These are phyloP conservation scores for Myoxocephalus aenaeus DNA, from an alignment of 2,797 vertebrate genomes.

Conservation along the genomic window DNA sequence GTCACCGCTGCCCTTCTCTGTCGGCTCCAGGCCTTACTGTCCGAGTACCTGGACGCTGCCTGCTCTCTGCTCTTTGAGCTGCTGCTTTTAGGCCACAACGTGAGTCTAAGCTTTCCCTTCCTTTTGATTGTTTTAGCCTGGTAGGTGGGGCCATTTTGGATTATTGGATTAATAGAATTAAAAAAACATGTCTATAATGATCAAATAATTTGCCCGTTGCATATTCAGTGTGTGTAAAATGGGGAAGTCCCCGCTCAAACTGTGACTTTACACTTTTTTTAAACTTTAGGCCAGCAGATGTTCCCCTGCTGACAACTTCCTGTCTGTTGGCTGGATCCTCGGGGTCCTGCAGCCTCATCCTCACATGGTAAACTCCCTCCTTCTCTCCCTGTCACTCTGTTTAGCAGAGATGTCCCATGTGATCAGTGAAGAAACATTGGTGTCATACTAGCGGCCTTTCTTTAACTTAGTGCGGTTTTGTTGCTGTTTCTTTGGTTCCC, in stretches of 20 bases:
- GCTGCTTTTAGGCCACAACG: slow-evolving; percentile 84
- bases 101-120: slow-evolving; percentile 50
- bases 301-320: slow-evolving; percentile 60
- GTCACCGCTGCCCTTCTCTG: neutral
- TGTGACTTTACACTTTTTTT: neutral
- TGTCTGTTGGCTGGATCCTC: slow-evolving; percentile 83
- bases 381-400: neutral
- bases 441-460: no score
- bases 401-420: neutral
- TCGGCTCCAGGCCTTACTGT: slow-evolving; percentile 75
- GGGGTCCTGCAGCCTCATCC: slow-evolving; percentile 77
- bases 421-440: no score
- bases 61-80: slow-evolving; percentile 87
- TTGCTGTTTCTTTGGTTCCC: no score
- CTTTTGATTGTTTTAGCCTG: neutral
- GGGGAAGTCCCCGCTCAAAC: no score
- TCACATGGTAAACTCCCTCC: slow-evolving; percentile 69
- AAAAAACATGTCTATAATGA: neutral
- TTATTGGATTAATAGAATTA: no score
- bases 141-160: no score
- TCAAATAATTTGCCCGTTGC: neutral
- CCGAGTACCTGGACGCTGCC: slow-evolving; percentile 83
- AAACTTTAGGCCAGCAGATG: slow-evolving; percentile 71
- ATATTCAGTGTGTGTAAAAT: no score
- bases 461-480: no score